Evolutionary conservation across 2,797 vertebrate species (phyloP).

Genomic region (Lates japonicus): DNA sequence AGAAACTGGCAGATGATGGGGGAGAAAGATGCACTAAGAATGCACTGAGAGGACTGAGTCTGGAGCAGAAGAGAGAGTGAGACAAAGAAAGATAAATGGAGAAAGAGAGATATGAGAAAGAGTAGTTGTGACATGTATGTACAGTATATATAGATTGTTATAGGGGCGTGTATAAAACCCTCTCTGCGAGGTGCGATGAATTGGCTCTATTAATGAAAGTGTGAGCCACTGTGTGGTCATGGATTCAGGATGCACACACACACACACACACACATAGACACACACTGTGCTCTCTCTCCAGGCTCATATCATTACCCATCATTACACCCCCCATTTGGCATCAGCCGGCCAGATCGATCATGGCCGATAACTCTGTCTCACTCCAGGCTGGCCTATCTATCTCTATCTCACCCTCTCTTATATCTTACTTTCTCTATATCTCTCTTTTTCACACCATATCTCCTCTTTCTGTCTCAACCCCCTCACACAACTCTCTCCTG

Average conservation of each 20-base stretch:
- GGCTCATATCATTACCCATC: constrained; percentile 88
- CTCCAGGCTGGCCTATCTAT: constrained; percentile 81
- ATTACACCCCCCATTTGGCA: constrained; percentile 88
- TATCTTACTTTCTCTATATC: constrained; percentile 71
- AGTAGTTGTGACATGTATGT: constrained; percentile 48
- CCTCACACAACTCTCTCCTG: constrained; percentile 74
- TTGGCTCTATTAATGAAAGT: constrained; percentile 83
- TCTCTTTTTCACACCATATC: constrained; percentile 75
- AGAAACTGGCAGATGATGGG: constrained; percentile 48
- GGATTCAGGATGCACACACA: constrained; percentile 38
- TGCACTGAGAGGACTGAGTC: constrained; percentile 10
- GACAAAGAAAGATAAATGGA: constrained; percentile 8
- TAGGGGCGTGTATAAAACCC: constrained; percentile 73
- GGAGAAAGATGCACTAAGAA: constrained; percentile 26
- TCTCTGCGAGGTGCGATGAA: constrained; percentile 78
- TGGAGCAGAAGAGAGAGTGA: constrained; percentile 25
- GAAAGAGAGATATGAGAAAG: constrained; percentile 34
- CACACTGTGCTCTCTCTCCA: constrained; percentile 67
- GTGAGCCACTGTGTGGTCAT: constrained; percentile 70
- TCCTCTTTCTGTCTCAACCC: constrained; percentile 64
- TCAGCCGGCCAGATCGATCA: constrained; percentile 85
- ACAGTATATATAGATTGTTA: constrained; percentile 66
- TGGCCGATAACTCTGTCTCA: constrained; percentile 84
- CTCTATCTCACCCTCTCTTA: constrained; percentile 78
- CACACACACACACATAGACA: constrained; percentile 28